Conservation (phyloP, 2,113 vertebrate species). For the Nanger granti region DNA sequence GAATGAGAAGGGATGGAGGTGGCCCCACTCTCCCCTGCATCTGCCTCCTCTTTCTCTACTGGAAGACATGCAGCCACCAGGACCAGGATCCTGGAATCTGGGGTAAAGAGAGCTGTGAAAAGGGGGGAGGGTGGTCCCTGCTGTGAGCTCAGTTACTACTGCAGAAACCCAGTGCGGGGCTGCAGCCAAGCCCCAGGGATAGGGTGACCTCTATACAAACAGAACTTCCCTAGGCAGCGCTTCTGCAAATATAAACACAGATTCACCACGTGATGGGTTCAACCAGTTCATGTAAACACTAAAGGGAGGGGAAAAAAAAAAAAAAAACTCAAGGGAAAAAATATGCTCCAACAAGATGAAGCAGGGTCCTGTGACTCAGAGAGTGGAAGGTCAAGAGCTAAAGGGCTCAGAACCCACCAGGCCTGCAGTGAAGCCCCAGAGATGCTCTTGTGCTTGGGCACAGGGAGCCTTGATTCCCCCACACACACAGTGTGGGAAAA, state of each 20-base stretch:
- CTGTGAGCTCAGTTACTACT: constrained; percentile 58
- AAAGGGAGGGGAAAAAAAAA: constrained; percentile 34
- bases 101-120: constrained; percentile 36
- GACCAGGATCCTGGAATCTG: not conserved
- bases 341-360: not conserved
- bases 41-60: not conserved
- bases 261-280: constrained; percentile 75
- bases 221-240: constrained; percentile 72
- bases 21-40: not conserved
- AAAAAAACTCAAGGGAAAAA: constrained; percentile 54
- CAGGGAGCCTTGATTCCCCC: not conserved
- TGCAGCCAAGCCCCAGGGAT: constrained; percentile 76
- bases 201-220: constrained; percentile 78
- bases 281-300: constrained; percentile 80
- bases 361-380: not conserved
- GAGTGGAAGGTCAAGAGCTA: not conserved
- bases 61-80: not conserved
- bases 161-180: constrained; percentile 71
- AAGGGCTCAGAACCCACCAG: not conserved
- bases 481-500: not conserved
- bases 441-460: not conserved
- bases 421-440: not conserved
- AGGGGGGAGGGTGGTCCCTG: constrained; percentile 20
- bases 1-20: not conserved
- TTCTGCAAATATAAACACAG: constrained; percentile 81